Base-by-base conservation (phyloP, 2,797 vertebrate species). In the Sus cebifrons region DNA sequence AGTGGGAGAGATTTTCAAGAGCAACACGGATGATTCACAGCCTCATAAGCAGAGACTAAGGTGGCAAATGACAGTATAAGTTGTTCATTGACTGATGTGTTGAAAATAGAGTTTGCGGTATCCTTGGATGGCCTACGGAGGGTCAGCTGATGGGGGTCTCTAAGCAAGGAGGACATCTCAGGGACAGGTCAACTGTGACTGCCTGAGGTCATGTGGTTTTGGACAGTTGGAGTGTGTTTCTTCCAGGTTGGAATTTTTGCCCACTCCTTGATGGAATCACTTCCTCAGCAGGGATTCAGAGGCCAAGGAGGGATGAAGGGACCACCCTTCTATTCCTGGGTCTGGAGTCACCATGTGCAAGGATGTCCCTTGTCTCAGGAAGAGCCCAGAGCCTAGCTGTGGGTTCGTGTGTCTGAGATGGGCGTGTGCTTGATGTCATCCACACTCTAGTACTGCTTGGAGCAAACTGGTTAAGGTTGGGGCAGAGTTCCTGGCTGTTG, bases 231-330 rank as follows among this genome's bases (percentile, higher is more conserved):
- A 12, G 60, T 67, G 36, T 18, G 1, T 83, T 32, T 89, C 18
- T 49, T 97, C 44, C n/a, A n/a, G 36, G 27, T 87, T 68, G 70
- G 32, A 67, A 54, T 64, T 49, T 73, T 54, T 71, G 36, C 89
- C 68, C 0, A 12, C 13, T 49, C 27, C 15, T 75, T 11, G 25
- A 14, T 36, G 20, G 60, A 49, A n/a, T 49, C 29, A 36, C 20
- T 49, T 27, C n/a, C 54, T 74, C 27, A 32, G 84, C 21, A n/a
- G 58, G 58, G 6, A 64, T 79, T 21, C 73, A 32, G 79, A 17
- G 44, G 74, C 20, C 68, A 44, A 36, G 49, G 49, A 44, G 52
- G n/a, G 67, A 65, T 75, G 20, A 70, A 29, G 27, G 0, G 20
- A 29, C 2, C 13, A 58, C 49, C 29, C 71, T 64, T 77, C 64